A percentile compares a stretch with the other conserved stretches of the same genome.
phyloP scores from a whole-genome alignment of 2,888 invertebrate genomes.

The Andrena fulva region DNA sequence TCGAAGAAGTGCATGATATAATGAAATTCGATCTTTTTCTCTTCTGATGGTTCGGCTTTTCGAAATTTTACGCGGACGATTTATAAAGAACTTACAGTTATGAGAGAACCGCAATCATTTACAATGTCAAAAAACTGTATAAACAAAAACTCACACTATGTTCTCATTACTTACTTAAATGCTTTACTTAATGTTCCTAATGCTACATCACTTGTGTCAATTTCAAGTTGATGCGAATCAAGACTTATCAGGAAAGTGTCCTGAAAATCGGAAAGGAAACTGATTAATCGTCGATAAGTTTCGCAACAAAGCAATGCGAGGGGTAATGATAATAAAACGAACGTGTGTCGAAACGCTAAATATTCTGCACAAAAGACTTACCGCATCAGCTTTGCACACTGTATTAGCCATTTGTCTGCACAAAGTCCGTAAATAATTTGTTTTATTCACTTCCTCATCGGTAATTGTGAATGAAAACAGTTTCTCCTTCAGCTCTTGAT shows the following conservation, averaged over 20 bases:
- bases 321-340: not conserved
- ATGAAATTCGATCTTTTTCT: no score
- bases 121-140: constrained; percentile 17
- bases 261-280: constrained; percentile 85
- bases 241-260: constrained; percentile 92
- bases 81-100: constrained; percentile 33
- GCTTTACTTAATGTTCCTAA: constrained; percentile 96
- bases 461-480: constrained; percentile 94
- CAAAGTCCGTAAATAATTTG: constrained; percentile 91
- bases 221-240: constrained; percentile 93
- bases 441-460: constrained; percentile 93
- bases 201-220: constrained; percentile 94
- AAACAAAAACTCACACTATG: not conserved
- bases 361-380: constrained; percentile 85
- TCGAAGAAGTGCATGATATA: no score
- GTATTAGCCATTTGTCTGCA: constrained; percentile 97
- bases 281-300: constrained; percentile 11
- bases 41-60: no score
- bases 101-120: constrained; percentile 35
- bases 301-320: not conserved
- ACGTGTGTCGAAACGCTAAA: constrained; percentile 10
- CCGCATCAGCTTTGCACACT: constrained; percentile 96
- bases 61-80: no score
- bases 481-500: constrained; percentile 94
- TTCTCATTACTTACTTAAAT: constrained; percentile 88